Percentiles rank a stretch among this genome's conserved stretches.
phyloP scores from a whole-genome alignment of 64 coral and sea anemone genomes.

The Catalaphyllia jardinei region DNA sequence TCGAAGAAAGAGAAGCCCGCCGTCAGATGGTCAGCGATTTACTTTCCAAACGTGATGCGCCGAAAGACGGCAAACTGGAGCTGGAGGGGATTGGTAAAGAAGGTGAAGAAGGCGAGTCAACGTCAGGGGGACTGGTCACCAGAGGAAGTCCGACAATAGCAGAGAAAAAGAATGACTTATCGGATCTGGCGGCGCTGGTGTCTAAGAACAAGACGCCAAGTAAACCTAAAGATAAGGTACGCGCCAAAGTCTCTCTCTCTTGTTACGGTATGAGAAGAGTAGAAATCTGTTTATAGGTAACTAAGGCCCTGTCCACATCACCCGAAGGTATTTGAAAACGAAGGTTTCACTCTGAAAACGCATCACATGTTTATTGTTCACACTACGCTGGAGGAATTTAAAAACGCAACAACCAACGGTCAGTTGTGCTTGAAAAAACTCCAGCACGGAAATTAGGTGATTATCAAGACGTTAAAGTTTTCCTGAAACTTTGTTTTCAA shows the following conservation, averaged over 20 bases:
- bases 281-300: too few relatives aligned
- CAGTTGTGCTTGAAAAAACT: too few relatives aligned
- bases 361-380: too few relatives aligned
- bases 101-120: slow-evolving; percentile 27
- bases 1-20: slow-evolving; percentile 65
- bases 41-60: slow-evolving; percentile 49
- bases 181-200: slow-evolving; percentile 48
- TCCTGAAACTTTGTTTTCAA: too few relatives aligned
- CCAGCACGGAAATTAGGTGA: too few relatives aligned
- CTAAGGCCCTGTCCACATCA: too few relatives aligned
- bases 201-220: slow-evolving; percentile 34
- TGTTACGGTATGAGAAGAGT: too few relatives aligned
- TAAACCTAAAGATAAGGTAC: slow-evolving; percentile 54
- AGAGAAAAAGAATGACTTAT: slow-evolving; percentile 56
- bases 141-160: not conserved
- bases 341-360: too few relatives aligned
- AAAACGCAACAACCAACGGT: too few relatives aligned
- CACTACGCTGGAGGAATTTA: too few relatives aligned
- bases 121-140: slow-evolving; percentile 20
- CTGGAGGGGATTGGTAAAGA: slow-evolving; percentile 67
- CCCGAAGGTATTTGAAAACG: too few relatives aligned
- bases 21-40: slow-evolving; percentile 65
- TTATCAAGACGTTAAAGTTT: too few relatives aligned
- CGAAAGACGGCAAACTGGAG: slow-evolving; percentile 42
- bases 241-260: not conserved